phyloP scores from a whole-genome alignment of 64 coral and sea anemone species.

The Anthopleura sola region DNA sequence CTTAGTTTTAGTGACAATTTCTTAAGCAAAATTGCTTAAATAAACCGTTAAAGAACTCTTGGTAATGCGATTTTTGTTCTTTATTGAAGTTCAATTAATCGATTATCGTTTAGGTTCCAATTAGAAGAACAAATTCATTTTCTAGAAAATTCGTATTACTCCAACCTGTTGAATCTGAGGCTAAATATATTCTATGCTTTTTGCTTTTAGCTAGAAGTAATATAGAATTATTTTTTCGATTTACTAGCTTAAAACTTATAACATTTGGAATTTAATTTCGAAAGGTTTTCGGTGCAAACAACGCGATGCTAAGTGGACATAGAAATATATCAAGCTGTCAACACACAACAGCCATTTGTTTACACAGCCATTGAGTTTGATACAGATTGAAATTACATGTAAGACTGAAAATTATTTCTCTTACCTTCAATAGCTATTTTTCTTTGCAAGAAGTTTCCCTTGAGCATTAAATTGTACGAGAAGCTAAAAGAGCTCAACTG shows the following conservation, averaged over 20 bases:
- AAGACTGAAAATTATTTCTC: background rate
- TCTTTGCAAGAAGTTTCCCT: background rate
- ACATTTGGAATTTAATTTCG: background rate
- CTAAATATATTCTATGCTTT: background rate
- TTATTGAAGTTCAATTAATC: background rate
- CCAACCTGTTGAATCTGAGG: background rate
- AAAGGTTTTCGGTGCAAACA: background rate
- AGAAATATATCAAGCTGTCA: background rate
- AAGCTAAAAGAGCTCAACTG: background rate
- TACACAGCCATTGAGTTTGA: background rate
- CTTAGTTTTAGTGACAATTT: background rate
- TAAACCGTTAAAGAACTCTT: background rate
- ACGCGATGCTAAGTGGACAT: background rate
- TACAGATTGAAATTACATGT: background rate
- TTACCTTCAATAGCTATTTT: background rate
- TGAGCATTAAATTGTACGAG: background rate
- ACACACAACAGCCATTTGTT: background rate
- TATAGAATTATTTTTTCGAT: background rate
- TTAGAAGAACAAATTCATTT: background rate
- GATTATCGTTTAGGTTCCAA: slow-evolving; percentile 1
- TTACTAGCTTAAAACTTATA: background rate
- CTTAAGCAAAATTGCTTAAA: background rate
- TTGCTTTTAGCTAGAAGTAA: background rate
- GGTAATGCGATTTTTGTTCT: background rate
- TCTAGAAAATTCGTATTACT: background rate